phyloP scores from a whole-genome alignment of 2,797 vertebrate species.

The Mus caroli region DNA sequence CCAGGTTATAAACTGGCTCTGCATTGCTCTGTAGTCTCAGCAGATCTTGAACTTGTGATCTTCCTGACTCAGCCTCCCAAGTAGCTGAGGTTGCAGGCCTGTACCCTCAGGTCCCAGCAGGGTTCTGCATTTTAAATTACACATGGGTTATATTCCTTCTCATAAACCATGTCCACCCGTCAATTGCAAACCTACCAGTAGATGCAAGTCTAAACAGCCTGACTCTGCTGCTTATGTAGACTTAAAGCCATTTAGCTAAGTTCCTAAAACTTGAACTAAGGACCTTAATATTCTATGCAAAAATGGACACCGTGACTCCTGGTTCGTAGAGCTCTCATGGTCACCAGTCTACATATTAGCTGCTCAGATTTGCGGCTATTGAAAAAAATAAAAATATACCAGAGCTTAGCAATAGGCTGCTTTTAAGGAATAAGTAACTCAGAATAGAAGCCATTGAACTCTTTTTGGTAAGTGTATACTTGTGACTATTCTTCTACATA shows the following conservation, averaged over 20 bases:
- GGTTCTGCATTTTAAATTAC: neutral
- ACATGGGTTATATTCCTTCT: neutral
- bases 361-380: neutral
- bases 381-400: constrained; percentile 7
- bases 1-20: neutral
- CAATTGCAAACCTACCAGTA: neutral
- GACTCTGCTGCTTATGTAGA: neutral
- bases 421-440: neutral
- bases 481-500: neutral
- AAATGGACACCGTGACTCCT: neutral
- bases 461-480: neutral
- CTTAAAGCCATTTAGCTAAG: neutral
- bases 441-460: constrained; percentile 33
- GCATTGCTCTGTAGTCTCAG: neutral
- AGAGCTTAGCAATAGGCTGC: neutral
- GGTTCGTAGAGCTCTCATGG: neutral
- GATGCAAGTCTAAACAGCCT: neutral
- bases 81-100: neutral
- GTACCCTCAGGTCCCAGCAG: no score
- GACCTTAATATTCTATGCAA: neutral
- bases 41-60: neutral
- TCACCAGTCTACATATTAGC: neutral
- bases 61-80: neutral
- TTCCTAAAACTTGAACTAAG: neutral
- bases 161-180: neutral